Evolutionary conservation across 2,113 vertebrate genomes (phyloP).

Genomic region (Chionis minor): DNA sequence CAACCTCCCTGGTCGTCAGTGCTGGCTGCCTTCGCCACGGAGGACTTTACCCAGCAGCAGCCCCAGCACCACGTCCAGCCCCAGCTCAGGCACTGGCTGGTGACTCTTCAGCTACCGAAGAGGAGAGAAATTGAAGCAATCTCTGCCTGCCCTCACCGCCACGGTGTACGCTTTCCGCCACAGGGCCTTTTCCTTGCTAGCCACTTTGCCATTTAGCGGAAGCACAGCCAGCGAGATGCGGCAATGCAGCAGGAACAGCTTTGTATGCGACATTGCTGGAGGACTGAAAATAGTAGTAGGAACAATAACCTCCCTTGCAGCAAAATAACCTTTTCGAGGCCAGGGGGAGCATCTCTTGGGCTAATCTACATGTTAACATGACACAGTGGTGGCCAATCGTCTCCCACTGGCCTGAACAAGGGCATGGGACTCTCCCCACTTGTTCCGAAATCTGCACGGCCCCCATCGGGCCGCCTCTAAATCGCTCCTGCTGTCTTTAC

Average conservation of each 20-base stretch:
- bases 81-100: background rate
- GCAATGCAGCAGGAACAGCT: background rate
- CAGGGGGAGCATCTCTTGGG: constrained; percentile 11
- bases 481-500: constrained; percentile 82
- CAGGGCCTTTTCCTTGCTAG: background rate
- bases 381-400: constrained; percentile 33
- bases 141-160: background rate
- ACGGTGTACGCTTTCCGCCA: fast-evolving
- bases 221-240: background rate
- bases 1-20: background rate
- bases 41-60: background rate
- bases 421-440: constrained; percentile 73
- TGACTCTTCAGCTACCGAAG: background rate
- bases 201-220: background rate
- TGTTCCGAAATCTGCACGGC: constrained; percentile 54
- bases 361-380: constrained; percentile 69
- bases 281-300: background rate
- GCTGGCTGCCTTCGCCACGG: background rate
- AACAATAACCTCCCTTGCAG: background rate
- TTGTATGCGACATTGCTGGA: background rate
- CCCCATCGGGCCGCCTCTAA: constrained; percentile 70
- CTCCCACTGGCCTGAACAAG: constrained; percentile 56
- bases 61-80: background rate
- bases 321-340: background rate
- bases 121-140: background rate